Base-by-base conservation (phyloP, 2,113 vertebrate genomes). In the Chaetodon auriga region DNA sequence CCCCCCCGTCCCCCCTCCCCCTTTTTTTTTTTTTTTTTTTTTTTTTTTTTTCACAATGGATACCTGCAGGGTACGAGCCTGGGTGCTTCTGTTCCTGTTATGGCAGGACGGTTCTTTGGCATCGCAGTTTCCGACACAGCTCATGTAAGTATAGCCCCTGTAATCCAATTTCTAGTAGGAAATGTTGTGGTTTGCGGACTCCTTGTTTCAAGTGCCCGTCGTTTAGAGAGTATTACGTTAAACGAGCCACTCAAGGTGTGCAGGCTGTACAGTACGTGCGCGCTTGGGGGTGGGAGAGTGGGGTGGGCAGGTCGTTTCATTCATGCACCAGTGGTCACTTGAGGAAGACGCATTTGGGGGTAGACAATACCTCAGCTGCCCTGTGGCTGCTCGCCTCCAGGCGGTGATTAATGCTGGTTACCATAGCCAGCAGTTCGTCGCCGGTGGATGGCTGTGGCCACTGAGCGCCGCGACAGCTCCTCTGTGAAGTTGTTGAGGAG, bases 121-220 rank as follows among this genome's bases (percentile, higher is more conserved):
- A 49, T 96, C 96, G 86, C 96, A 97, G 75, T 99, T 99, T 84
- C 98, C 98, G 8, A 95, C 97, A 7, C 93, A 96, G 80, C 93
- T 95, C 92, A 96, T 97, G 98, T 98, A 95, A 98, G 97, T 98
- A 91, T 14, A 62, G n/a, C 43, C 41, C 43, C 6, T 60, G 0
- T 89, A 89, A 85, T 90, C 84, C 85, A 36, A 35, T 80, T 65
- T 61, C 25, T 12, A 54, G 45, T 80, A 75, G 19, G 14, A 12
- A 13, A 76, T 63, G 55, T 25, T 55, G 1, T 38, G 57, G 13
- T 49, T 43, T 48, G 46, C 72, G 30, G 30, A 30, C 30, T 30
- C 30, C 30, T 30, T 30, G 30, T 30, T 60, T 48, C n/a, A 74
- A 63, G 74, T 30, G 74, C 57, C 57, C n/a, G 21, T 38, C 35